Evolutionary conservation across 2,888 invertebrate genomes (phyloP).

Genomic region (Agrochola lychnidis): DNA sequence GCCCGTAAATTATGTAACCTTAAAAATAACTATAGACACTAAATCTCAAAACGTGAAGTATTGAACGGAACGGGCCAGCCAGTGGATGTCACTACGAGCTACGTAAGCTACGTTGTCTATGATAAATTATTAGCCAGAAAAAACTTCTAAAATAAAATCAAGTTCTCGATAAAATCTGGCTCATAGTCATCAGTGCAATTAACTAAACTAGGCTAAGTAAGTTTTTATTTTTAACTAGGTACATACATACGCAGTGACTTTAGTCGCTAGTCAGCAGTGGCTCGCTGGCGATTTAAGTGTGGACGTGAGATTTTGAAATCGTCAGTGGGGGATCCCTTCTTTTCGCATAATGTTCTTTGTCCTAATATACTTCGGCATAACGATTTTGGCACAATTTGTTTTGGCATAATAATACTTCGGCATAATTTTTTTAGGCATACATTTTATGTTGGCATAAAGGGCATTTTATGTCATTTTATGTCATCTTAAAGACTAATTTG

Average conservation of each 20-base stretch:
- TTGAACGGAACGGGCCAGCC: slow-evolving; percentile 42
- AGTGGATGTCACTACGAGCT: slow-evolving; percentile 10
- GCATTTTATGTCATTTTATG: no score
- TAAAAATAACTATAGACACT: slow-evolving; percentile 71
- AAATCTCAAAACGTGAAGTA: slow-evolving; percentile 45
- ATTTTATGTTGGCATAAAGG: no score
- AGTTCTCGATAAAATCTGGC: background rate
- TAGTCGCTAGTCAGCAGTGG: no score
- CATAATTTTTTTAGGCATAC: no score
- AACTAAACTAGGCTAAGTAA: background rate
- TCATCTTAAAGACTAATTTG: no score
- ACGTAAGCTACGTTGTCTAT: slow-evolving; percentile 45
- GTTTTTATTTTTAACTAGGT: background rate
- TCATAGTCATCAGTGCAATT: background rate
- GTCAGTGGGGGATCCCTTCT: no score
- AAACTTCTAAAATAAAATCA: background rate
- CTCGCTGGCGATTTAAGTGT: background rate
- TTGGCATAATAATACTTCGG: no score
- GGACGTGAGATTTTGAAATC: background rate
- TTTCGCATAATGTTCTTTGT: no score
- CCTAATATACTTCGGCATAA: no score
- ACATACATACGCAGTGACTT: background rate
- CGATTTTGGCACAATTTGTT: no score
- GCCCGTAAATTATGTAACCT: slow-evolving; percentile 87
- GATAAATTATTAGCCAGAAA: background rate